A percentile compares a stretch with the other conserved stretches of the same genome.
phyloP scores from a whole-genome alignment of 2,797 vertebrate genomes.

The Lophius americanus region DNA sequence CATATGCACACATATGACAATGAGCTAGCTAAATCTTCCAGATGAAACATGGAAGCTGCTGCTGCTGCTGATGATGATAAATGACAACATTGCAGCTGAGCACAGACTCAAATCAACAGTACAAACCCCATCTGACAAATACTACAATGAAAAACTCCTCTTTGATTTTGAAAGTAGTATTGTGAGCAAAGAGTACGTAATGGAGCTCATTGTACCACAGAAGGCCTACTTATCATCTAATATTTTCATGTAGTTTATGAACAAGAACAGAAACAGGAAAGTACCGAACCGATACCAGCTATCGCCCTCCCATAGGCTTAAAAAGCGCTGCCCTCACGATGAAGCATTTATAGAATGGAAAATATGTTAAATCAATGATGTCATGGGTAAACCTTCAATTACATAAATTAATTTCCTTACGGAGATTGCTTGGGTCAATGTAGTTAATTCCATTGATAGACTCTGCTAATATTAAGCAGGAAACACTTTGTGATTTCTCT shows the following conservation, averaged over 20 bases:
- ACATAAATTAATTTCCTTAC: not conserved
- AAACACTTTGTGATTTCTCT: constrained; percentile 15
- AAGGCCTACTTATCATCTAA: too few relatives aligned
- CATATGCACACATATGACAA: constrained; percentile 11
- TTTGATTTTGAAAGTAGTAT: not conserved
- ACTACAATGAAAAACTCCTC: too few relatives aligned
- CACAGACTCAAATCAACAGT: not conserved
- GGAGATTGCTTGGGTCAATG: not conserved
- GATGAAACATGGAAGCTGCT: constrained; percentile 2
- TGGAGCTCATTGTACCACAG: too few relatives aligned
- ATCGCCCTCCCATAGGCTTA: not conserved
- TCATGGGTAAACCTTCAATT: not conserved
- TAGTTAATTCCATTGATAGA: not conserved
- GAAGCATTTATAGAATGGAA: not conserved
- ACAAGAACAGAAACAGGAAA: too few relatives aligned
- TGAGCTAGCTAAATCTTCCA: constrained; percentile 7
- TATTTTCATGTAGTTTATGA: too few relatives aligned
- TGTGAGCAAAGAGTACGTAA: not conserved
- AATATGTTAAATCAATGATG: not conserved
- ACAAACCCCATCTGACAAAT: not conserved
- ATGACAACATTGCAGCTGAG: not conserved
- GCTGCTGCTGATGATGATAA: not conserved
- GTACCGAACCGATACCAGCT: too few relatives aligned
- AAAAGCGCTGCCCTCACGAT: not conserved
- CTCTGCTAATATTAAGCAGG: constrained; percentile 5